Evolutionary conservation across 2,113 vertebrate genomes (phyloP), one percentile per base, ranked within the genome.

Genomic region (Xiphophorus maculatus): DNA sequence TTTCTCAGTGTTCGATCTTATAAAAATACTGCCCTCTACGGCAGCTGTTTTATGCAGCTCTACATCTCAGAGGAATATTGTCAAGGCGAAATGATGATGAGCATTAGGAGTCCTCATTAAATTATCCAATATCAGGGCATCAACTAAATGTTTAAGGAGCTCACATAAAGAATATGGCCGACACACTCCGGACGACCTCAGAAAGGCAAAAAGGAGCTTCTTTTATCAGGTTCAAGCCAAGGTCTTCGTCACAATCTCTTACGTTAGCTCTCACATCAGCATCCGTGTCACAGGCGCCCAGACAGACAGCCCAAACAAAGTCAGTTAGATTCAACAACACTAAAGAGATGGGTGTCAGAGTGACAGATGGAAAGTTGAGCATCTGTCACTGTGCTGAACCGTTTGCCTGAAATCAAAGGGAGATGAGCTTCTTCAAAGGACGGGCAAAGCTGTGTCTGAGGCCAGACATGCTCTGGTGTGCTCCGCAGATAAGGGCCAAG

Each of bases 351-450:
- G 60, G 69, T 90, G 87, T 86, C 87, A 79, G 82, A 83, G 79
- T 82, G 84, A 87, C 88, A 91, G 85, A 85, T 84, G 83, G 76
- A 89, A 84, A 88, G 92, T 85, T 83, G 83, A 91, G 87, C 84
- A 80, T 90, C 86, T 89, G 91, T 88, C 88, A 87, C 83, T 69
- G 74, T 42, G 83, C 73, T 76, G 69, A 79, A 89, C 80, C 87
- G 73, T 88, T 91, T 88, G 86, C 82, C 82, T 79, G 80, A 87
- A 90, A 90, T 91, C 88, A 92, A 91, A 92, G 85, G 81, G 69
- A 88, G 84, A 92, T 66, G 87, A 89, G 76, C 85, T 77, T 84
- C 86, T 93, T 92, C 88, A 92, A 86, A 92, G 83, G 85, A 88
- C 84, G 74, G 66, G 75, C 84, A 84, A 82, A 77, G 87, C 83